Base-by-base conservation (phyloP, 2,113 vertebrate genomes). In the Microtus montanus region DNA sequence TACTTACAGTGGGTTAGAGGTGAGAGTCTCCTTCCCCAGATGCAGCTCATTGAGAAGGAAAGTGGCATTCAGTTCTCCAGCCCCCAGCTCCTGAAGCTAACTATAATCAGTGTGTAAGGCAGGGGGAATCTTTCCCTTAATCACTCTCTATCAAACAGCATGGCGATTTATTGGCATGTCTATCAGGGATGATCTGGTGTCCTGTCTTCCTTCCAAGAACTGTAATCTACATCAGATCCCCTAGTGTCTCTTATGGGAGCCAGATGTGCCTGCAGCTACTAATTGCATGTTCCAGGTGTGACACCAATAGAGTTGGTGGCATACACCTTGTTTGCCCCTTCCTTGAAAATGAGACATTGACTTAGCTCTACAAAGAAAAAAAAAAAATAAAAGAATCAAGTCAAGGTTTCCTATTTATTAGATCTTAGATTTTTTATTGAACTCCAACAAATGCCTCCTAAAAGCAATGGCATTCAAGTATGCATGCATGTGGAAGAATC, bases 141-240 rank as follows among this genome's bases (percentile, higher is more conserved):
- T 94, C 75, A 78, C 35, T 52, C 26, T 33, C 91, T 89, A 94
- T 89, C 82, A 84, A 95, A 91, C 92, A 64, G 10, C 30, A 71
- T 61, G 13, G 24, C 1, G 1, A 24, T 91, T 92, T 96, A 95
- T 97, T 96, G 89, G 35, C 74, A 96, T 78, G 35, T 85, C 82
- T 44, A 85, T 91, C 86, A 96, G 33, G 11, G 44, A 44, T 77
- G 41, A 96, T 92, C 79, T 92, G 63, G 89, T 77, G 89, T 61
- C 35, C 30, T 96, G 44, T 77, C 91, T 87, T 96, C 30, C 5
- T 6, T 87, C 33, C 44, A 44, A 83, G 58, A 74, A 87, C 33
- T 28, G 24, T 54, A 73, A 8, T 87, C 68, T 61, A n/a, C 30
- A 86, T 90, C 78, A 95, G 70, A 78, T 20, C 1, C 61, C 49